phyloP scores from a whole-genome alignment of 2,113 vertebrate species.

The Megalops atlanticus region DNA sequence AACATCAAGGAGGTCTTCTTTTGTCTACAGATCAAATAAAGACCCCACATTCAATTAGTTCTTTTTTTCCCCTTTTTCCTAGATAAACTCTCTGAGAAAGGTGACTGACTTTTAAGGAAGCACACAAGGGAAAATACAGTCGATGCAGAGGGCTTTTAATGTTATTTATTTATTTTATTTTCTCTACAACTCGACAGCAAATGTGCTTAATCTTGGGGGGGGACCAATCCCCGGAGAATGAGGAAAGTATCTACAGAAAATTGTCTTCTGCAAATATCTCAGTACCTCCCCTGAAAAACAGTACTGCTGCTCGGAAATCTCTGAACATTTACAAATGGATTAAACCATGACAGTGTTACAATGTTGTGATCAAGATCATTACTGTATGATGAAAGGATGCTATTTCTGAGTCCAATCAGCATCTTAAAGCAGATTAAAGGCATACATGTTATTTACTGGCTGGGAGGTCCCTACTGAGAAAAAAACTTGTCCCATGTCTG shows the following conservation, averaged over 20 bases:
- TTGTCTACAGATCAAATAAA: background rate
- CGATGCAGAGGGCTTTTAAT: background rate
- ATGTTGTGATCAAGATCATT: background rate
- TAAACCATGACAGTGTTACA: constrained; percentile 2
- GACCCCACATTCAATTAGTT: background rate
- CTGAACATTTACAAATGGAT: background rate
- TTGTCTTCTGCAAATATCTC: background rate
- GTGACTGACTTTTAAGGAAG: constrained; percentile 2
- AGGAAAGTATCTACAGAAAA: constrained; percentile 6
- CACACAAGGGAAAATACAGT: background rate
- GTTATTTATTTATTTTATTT: background rate
- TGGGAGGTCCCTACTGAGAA: background rate
- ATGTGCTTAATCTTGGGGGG: background rate
- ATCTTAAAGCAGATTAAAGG: background rate
- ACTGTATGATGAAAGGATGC: background rate
- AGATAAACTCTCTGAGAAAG: background rate
- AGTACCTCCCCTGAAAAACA: background rate
- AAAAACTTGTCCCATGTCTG: background rate
- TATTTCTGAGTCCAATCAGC: background rate
- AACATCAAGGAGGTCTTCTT: background rate
- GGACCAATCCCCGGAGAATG: background rate
- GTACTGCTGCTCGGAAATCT: background rate
- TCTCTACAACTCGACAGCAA: background rate
- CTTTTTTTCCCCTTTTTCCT: background rate
- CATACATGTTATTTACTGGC: background rate